Evolutionary conservation across 2,113 vertebrate genomes (phyloP), one percentile per base, ranked within the genome.

Genomic region (Chloropsis cyanopogon): DNA sequence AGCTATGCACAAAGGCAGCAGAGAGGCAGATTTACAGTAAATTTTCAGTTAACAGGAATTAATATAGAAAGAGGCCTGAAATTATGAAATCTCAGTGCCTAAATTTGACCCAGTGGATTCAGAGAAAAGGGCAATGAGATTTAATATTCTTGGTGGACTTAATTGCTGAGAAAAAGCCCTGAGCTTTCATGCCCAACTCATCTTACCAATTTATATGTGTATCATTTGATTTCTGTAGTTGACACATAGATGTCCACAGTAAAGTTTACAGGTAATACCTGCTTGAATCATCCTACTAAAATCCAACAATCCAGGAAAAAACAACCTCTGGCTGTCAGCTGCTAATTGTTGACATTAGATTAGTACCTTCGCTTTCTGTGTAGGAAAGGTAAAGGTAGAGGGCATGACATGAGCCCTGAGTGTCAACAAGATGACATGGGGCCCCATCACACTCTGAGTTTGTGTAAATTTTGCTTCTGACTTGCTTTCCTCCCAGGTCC

Each of bases 141-240:
- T 3, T 37, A 69, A 65, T 70, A 29, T 25, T 72, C 44, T 83
- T 61, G 17, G 8, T 72, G 29, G 41, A 25, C 4, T 31, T 68
- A 5, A n/a, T 3, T 28, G 39, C 24, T 89, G 44, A 54, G 25
- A 57, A 63, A 65, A 84, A 73, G 28, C 13, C 19, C 44, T 52
- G 33, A 59, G 42, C 10, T 82, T 63, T 70, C 29, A 42, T 6
- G 23, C 12, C 35, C 39, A 57, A 5, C 26, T 46, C 61, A 44
- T 17, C 63, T 88, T 39, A 86, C 19, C 59, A 33, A 23, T 53
- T n/a, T 20, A 8, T 4, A 25, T 0, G 0, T 10, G 1, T 11
- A 33, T 42, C 8, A 12, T 82, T 70, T 68, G 31, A 42, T 82
- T 86, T 70, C 70, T 75, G 2, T 10, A 17, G 22, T 3, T 54